phyloP scores from a whole-genome alignment of 2,797 vertebrate genomes.

The Cirrhinus molitorella region DNA sequence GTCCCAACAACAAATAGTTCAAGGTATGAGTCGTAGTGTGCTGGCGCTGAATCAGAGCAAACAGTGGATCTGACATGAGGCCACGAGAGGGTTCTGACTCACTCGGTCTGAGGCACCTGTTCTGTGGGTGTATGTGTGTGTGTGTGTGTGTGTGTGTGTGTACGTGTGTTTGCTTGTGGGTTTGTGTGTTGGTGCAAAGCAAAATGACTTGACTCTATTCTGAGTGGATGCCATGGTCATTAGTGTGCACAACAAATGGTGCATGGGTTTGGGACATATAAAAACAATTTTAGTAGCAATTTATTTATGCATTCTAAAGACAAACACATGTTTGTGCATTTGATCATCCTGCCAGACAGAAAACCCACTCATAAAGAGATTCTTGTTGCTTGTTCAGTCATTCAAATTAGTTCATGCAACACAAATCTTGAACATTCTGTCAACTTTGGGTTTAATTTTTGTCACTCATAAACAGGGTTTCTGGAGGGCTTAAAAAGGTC shows the following conservation, averaged over 20 bases:
- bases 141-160: neutral
- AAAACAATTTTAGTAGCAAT: constrained; percentile 22
- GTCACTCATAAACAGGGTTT: neutral
- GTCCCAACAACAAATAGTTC: constrained; percentile 66
- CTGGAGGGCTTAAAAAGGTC: neutral
- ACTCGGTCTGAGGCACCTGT: constrained; percentile 61
- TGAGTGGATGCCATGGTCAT: constrained; percentile 53
- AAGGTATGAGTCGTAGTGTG: constrained; percentile 63
- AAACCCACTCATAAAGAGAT: neutral
- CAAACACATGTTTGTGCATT: constrained; percentile 12
- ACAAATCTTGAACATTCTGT: neutral
- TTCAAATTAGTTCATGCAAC: neutral
- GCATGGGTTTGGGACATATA: constrained; percentile 26
- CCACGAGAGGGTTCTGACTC: constrained; percentile 60
- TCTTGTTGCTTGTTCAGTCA: neutral
- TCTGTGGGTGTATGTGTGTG: constrained; percentile 57
- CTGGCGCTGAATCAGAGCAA: constrained; percentile 62
- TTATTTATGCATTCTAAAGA: neutral
- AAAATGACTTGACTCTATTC: constrained; percentile 58
- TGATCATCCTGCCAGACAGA: neutral
- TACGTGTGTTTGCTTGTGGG: constrained; percentile 43
- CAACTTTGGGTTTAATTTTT: neutral
- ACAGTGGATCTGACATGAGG: constrained; percentile 61
- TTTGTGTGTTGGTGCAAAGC: constrained; percentile 48
- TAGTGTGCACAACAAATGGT: constrained; percentile 52